Conservation (phyloP, 2,797 vertebrate genomes). For the Thamnophis elegans region DNA sequence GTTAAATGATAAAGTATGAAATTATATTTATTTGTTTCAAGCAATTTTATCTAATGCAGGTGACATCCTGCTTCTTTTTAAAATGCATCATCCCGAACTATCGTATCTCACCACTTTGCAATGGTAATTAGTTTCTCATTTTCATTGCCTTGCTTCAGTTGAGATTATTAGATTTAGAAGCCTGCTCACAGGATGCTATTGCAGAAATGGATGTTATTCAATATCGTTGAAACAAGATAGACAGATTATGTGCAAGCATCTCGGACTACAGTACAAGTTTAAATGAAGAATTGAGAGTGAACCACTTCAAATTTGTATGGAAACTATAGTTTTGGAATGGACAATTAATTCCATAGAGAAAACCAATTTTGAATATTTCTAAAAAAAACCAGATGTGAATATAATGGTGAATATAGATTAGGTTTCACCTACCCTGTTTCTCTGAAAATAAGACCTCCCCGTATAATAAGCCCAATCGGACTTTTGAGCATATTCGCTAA, state of each 20-base stretch:
- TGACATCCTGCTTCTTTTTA: conserved; percentile 40
- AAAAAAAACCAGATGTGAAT: not conserved
- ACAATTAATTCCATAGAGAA: not conserved
- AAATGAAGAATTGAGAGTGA: not conserved
- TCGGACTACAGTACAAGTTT: not conserved
- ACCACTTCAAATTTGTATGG: not conserved
- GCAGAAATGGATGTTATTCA: not conserved
- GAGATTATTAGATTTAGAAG: not conserved
- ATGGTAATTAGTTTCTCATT: not conserved
- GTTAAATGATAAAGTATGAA: conserved; percentile 39
- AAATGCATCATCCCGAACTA: not conserved
- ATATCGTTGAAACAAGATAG: not conserved
- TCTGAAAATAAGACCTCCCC: too few species aligned
- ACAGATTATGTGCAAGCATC: not conserved
- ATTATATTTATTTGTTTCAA: conserved; percentile 48
- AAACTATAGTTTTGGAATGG: not conserved
- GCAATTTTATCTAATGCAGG: conserved; percentile 41
- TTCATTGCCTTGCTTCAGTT: not conserved
- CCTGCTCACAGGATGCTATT: not conserved
- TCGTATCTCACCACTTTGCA: conserved; percentile 1
- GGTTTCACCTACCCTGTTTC: too few species aligned
- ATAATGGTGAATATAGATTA: not conserved
- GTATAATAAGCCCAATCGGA: too few species aligned
- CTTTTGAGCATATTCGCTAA: too few species aligned
- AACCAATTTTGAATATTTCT: not conserved